Evolutionary conservation across 1,140 invertebrate species (phyloP).

Genomic region (Drosophila sproati): DNA sequence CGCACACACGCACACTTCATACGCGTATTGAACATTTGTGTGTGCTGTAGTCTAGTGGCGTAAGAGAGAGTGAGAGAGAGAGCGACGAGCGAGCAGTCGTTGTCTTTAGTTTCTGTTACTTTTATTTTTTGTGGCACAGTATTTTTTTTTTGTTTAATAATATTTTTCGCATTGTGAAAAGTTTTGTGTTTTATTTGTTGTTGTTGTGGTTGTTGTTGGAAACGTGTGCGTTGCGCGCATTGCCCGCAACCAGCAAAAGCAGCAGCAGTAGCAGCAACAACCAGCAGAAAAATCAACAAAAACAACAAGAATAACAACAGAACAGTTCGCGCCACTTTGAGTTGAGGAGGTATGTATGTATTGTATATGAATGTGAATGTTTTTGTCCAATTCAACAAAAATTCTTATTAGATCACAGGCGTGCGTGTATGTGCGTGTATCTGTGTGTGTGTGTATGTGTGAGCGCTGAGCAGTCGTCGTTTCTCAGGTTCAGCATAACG

Average conservation of each 20-base stretch:
- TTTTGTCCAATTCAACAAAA: conserved; percentile 41
- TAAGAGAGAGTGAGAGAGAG: conserved; percentile 26
- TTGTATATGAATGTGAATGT: conserved; percentile 34
- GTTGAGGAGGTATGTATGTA: conserved; percentile 64
- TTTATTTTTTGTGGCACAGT: conserved; percentile 46
- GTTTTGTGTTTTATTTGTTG: conserved; percentile 50
- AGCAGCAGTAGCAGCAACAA: conserved; percentile 31
- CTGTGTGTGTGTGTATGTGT: conserved; percentile 19
- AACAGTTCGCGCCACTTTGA: conserved; percentile 71
- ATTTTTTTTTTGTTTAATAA: conserved; percentile 59
- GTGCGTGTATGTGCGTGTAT: conserved; percentile 15
- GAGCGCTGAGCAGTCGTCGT: conserved; percentile 42
- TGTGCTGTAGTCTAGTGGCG: conserved; percentile 44
- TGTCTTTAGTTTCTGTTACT: conserved; percentile 49
- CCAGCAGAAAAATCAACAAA: conserved; percentile 14
- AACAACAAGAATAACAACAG: conserved; percentile 53
- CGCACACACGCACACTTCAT: conserved; percentile 11
- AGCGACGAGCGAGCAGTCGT: conserved; percentile 17
- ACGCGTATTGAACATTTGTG: conserved; percentile 34
- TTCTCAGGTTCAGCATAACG: conserved; percentile 53
- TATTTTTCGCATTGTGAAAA: conserved; percentile 68
- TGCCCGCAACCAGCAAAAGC: conserved; percentile 49
- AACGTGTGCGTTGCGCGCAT: conserved; percentile 40
- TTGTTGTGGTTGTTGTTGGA: conserved; percentile 40
- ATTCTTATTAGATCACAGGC: conserved; percentile 66